Conservation (phyloP, 2,797 vertebrate genomes). For the Anguilla obscura region DNA sequence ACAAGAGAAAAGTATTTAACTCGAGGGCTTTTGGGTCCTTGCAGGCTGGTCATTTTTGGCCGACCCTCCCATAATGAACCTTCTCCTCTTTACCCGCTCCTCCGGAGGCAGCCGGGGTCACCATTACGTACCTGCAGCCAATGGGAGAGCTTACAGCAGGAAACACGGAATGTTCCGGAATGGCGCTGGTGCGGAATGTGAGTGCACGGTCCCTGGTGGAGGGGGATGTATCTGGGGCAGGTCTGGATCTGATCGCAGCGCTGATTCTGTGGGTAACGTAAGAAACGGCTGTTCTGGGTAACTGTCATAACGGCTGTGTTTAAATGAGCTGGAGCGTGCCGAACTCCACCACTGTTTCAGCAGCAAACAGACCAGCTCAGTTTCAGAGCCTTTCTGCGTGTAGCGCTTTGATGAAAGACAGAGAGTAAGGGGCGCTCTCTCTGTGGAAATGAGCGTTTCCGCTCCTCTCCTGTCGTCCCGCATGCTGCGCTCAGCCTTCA, state of each 20-base stretch:
- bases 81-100: not conserved
- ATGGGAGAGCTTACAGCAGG: not conserved
- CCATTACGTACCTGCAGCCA: not conserved
- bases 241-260: not conserved
- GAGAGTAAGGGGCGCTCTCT: not conserved
- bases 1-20: not conserved
- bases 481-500: not conserved
- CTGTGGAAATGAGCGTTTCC: not conserved
- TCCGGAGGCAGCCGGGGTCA: not conserved
- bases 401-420: not conserved
- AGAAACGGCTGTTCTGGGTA: not conserved
- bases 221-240: not conserved
- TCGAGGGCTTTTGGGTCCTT: not conserved
- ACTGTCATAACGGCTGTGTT: conserved; percentile 9
- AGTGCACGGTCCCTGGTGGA: not conserved
- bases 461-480: not conserved
- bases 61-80: not conserved
- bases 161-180: not conserved
- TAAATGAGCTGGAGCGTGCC: not conserved
- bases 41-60: not conserved
- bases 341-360: not conserved
- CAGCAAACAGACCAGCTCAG: not conserved
- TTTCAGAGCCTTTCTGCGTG: not conserved
- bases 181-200: not conserved
- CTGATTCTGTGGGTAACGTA: not conserved